These are phyloP conservation scores for Xiphophorus birchmanni DNA, from an alignment of 2,797 vertebrate genomes.

Conservation along the genomic window DNA sequence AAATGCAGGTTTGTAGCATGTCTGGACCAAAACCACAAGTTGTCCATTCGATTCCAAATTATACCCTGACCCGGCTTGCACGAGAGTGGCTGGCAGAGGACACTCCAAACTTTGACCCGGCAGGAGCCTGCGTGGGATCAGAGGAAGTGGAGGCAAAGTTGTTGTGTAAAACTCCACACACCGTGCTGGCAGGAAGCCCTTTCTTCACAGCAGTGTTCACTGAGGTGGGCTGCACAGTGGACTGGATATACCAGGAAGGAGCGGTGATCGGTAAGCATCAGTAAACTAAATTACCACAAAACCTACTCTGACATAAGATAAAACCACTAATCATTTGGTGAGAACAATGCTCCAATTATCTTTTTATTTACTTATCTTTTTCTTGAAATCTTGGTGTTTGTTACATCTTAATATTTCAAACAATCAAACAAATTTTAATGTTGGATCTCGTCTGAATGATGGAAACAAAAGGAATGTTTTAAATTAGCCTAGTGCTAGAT, in stretches of 20 bases:
- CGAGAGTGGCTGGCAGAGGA: slow-evolving; percentile 86
- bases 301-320: background rate
- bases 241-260: slow-evolving; percentile 81
- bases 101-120: slow-evolving; percentile 81
- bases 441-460: background rate
- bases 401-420: background rate
- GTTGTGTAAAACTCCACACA: slow-evolving; percentile 84
- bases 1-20: slow-evolving; percentile 52
- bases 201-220: slow-evolving; percentile 87
- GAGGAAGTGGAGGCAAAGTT: slow-evolving; percentile 72
- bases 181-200: slow-evolving; percentile 83
- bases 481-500: background rate
- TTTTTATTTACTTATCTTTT: background rate
- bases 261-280: slow-evolving; percentile 56
- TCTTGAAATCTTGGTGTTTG: background rate
- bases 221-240: slow-evolving; percentile 82
- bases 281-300: background rate
- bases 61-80: slow-evolving; percentile 74
- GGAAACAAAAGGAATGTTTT: background rate
- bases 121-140: slow-evolving; percentile 79
- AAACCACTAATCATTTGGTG: background rate
- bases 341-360: background rate
- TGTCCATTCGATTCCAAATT: slow-evolving; percentile 71
- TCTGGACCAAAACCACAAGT: slow-evolving; percentile 23
- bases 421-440: background rate